These are phyloP conservation scores for Ancistrus triradiatus DNA, from an alignment of 2,113 vertebrate species.

Conservation along the genomic window DNA sequence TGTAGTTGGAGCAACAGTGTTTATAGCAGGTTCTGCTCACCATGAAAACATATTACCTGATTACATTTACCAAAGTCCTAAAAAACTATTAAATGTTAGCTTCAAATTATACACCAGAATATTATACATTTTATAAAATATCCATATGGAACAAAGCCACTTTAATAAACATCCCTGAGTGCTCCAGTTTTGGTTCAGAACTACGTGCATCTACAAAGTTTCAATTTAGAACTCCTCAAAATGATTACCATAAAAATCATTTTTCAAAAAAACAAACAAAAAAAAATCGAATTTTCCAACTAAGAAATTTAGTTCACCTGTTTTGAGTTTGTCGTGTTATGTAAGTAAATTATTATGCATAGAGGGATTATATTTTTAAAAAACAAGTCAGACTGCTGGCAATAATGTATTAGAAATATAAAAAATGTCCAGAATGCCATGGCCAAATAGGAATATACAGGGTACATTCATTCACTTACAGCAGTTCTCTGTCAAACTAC, in stretches of 20 bases:
- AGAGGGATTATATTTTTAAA: no score
- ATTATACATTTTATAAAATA: constrained; percentile 43
- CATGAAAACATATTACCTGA: no score
- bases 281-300: constrained; percentile 11
- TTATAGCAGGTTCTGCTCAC: no score
- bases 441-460: constrained; percentile 1
- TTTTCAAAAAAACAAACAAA: background rate
- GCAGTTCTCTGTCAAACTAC: background rate
- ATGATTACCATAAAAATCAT: background rate
- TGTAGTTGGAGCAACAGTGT: no score
- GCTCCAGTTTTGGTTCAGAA: constrained; percentile 66
- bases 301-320: background rate
- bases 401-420: no score
- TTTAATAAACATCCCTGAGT: constrained; percentile 70
- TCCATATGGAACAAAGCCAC: constrained; percentile 33
- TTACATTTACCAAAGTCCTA: no score
- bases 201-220: constrained; percentile 50
- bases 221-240: constrained; percentile 7
- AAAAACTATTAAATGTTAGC: no score
- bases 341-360: constrained; percentile 34
- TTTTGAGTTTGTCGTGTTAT: no score
- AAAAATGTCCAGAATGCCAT: background rate
- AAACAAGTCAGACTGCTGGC: no score
- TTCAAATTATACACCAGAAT: no score
- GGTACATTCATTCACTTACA: constrained; percentile 4